phyloP scores from a whole-genome alignment of 35 echinoderm and acorn worm species.

The Lytechinus pictus region DNA sequence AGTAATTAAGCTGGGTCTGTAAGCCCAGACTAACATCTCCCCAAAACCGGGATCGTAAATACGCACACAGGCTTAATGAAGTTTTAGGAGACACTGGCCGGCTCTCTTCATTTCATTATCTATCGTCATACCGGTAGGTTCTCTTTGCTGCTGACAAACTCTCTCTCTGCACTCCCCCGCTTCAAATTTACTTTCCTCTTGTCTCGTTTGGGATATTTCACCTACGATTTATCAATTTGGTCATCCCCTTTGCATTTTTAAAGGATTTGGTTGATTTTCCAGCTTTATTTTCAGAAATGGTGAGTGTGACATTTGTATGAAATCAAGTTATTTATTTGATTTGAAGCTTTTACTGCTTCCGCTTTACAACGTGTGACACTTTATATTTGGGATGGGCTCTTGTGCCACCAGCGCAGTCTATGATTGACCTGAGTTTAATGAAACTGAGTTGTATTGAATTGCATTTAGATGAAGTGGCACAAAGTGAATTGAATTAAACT shows the following conservation, averaged over 20 bases:
- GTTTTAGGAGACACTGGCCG: slow-evolving; percentile 1
- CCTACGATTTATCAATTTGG: not conserved
- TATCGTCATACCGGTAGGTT: not conserved
- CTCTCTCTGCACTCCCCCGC: not conserved
- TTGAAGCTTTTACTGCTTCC: not conserved
- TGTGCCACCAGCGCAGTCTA: not conserved
- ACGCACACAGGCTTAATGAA: slow-evolving; percentile 9
- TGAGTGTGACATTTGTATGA: not conserved
- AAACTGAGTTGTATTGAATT: not conserved
- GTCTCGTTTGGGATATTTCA: not conserved
- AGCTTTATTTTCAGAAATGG: not conserved
- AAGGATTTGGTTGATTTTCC: not conserved
- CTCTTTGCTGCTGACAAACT: not conserved
- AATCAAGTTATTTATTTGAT: not conserved
- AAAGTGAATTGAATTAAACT: not conserved
- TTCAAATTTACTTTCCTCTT: not conserved
- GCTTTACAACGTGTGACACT: no score
- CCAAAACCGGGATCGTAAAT: not conserved
- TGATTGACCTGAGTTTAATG: not conserved
- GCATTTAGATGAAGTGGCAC: not conserved
- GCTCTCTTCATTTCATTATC: slow-evolving; percentile 11
- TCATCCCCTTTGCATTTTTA: not conserved
- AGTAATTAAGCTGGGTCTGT: not conserved
- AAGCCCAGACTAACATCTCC: not conserved
- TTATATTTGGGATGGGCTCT: not conserved